These are phyloP conservation scores for Hippocampus guttulatus DNA, from an alignment of 2,113 vertebrate genomes.

Conservation along the genomic window DNA sequence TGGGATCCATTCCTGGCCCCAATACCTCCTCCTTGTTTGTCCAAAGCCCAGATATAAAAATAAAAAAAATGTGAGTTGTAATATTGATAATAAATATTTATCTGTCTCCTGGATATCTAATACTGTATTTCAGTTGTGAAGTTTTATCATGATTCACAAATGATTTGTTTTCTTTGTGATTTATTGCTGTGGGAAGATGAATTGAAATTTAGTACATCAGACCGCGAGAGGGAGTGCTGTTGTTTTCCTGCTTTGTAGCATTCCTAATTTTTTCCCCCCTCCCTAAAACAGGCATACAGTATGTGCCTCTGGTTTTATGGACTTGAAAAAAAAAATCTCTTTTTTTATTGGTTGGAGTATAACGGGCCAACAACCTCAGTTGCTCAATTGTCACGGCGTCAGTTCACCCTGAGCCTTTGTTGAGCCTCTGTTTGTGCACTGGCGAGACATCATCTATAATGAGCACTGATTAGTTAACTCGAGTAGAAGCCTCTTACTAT, in stretches of 20 bases:
- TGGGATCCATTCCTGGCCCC: too few relatives aligned
- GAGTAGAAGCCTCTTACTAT: conserved; percentile 67
- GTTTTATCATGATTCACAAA: neutral
- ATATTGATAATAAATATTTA: too few relatives aligned
- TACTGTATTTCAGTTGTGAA: too few relatives aligned
- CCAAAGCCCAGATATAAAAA: too few relatives aligned
- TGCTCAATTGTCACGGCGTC: conserved; percentile 59
- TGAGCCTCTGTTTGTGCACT: conserved; percentile 72
- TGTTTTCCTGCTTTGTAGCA: neutral
- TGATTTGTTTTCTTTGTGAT: neutral
- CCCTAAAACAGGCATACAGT: neutral
- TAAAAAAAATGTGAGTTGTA: too few relatives aligned
- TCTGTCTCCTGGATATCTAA: too few relatives aligned
- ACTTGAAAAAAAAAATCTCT: conserved; percentile 1
- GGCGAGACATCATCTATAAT: conserved; percentile 75
- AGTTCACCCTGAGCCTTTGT: conserved; percentile 47
- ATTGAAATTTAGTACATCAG: neutral
- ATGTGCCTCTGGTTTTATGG: neutral
- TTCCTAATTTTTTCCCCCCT: too few relatives aligned
- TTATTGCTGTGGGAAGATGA: neutral
- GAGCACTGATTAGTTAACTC: conserved; percentile 72
- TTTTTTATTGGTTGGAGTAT: conserved; percentile 10
- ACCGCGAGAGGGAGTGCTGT: neutral
- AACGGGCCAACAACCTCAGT: conserved; percentile 22
- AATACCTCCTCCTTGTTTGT: too few relatives aligned